Evolutionary conservation across 2,888 invertebrate species (phyloP), one percentile per base, ranked within the genome.

Genomic region (Perithous albicinctus): DNA sequence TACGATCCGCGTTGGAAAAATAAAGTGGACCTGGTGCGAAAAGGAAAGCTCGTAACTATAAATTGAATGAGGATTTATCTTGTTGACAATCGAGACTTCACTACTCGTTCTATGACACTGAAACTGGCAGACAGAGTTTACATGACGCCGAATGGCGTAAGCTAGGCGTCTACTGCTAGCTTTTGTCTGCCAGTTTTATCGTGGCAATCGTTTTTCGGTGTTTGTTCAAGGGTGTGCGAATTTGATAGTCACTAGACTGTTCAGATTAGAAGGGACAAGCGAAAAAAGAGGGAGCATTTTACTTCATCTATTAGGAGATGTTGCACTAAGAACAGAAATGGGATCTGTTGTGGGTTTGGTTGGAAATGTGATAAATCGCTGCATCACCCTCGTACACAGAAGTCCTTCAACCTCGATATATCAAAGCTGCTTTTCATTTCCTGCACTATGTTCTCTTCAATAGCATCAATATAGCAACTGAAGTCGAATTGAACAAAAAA

Each of bases 231-330:
- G 51, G 23, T 29, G 18, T 20, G 20, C 5, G 64, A 38, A 43
- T 15, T 70, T 54, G 43, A 70, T 70, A 38, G 54, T 51, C 29
- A 61, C 46, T 23, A 6, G 15, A 8, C 61, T 59, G 7, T 61
- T 48, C 38, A 38, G 38, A 77, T 70, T 51, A 51, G 61, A n/a
- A 63, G 18, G 29, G 41, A 54, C 43, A 61, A 67, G 35, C 32
- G 15, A 26, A 48, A 18, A 26, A 56, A 23, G 38, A 29, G 20
- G 2, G n/a, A n/a, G 29, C 43, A 15, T 12, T 41, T 18, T 2
- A 18, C 10, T 38, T 23, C 15, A 38, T 15, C 54, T 1, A 38
- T n/a, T n/a, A n/a, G n/a, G 7, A 38, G 23, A 69, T 2, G 18
- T 23, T 54, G 67, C 67, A 15, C 29, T 8, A 18, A 32, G n/a